Conservation (phyloP, 2,888 invertebrate genomes). For the Willowsia nigromaculata region DNA sequence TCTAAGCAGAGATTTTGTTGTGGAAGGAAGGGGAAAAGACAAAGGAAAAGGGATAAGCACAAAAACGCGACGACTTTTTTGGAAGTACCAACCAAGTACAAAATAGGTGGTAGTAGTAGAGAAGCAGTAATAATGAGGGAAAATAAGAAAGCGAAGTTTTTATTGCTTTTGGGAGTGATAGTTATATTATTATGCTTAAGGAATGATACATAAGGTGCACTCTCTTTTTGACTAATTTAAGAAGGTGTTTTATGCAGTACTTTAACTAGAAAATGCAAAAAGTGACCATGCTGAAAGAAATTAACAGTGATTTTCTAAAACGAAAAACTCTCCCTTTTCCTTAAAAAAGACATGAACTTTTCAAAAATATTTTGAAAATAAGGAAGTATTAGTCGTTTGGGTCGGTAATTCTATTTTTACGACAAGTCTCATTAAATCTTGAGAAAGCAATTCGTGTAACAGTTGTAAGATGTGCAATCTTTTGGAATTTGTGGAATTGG, state of each 20-base stretch:
- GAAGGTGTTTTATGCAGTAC: conserved; percentile 1
- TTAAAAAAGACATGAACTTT: not conserved
- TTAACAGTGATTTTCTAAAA: not conserved
- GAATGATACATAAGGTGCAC: not conserved
- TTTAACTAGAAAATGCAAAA: not conserved
- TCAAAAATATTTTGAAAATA: too few relatives aligned
- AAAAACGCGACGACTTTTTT: conserved; percentile 1
- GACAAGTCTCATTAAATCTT: too few relatives aligned
- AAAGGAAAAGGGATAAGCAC: not conserved
- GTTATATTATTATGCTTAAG: not conserved
- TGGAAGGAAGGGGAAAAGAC: not conserved
- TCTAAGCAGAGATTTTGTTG: conserved; percentile 6
- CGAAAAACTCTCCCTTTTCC: not conserved
- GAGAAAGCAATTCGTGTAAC: too few relatives aligned
- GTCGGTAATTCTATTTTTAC: too few relatives aligned
- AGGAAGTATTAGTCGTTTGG: too few relatives aligned
- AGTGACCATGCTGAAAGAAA: not conserved
- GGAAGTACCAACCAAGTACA: not conserved
- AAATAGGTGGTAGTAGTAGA: not conserved
- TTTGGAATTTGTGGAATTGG: too few relatives aligned
- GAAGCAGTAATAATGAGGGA: not conserved
- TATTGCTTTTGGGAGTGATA: conserved; percentile 1
- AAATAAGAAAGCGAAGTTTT: not conserved
- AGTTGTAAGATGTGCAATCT: too few relatives aligned
- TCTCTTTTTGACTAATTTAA: not conserved